Percentiles rank a stretch among this genome's conserved stretches.
Conservation (phyloP, 92 coral and sea anemone genomes). For the Isaurus tuberculatus region DNA sequence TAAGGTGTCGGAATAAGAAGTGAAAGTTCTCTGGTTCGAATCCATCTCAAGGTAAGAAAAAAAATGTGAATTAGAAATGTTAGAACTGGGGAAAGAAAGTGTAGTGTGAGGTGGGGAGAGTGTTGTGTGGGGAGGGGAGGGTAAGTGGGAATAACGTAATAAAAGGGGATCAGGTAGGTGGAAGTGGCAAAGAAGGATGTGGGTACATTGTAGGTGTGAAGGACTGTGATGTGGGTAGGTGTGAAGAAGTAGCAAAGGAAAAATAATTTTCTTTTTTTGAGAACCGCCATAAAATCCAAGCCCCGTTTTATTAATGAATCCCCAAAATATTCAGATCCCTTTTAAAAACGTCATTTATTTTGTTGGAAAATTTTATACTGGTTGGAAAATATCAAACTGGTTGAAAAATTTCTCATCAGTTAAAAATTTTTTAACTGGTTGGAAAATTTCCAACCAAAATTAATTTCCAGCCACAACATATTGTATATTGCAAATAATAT, state of each 20-base stretch:
- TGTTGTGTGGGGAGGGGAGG: too few relatives aligned
- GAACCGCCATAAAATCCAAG: conserved; percentile 11
- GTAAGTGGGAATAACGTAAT: too few relatives aligned
- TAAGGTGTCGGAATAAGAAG: conserved; percentile 11
- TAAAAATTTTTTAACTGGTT: background rate
- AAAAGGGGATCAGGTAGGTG: background rate
- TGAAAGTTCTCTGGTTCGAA: background rate
- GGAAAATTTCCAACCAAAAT: background rate
- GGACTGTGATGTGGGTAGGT: background rate
- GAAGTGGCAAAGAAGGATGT: background rate
- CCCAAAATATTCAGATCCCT: background rate
- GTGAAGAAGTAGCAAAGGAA: background rate
- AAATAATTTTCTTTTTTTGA: background rate
- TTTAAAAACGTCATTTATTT: background rate
- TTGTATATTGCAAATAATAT: too few relatives aligned
- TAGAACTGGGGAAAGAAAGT: background rate
- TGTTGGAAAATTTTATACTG: background rate
- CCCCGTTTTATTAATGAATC: background rate
- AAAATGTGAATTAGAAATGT: background rate
- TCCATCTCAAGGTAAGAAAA: background rate
- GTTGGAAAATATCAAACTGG: background rate
- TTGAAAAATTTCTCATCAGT: too few relatives aligned
- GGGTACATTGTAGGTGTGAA: background rate
- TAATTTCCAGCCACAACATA: background rate
- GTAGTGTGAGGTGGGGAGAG: too few relatives aligned